Evolutionary conservation across 2,888 invertebrate species (phyloP).

Genomic region (Thera obeliscata): DNA sequence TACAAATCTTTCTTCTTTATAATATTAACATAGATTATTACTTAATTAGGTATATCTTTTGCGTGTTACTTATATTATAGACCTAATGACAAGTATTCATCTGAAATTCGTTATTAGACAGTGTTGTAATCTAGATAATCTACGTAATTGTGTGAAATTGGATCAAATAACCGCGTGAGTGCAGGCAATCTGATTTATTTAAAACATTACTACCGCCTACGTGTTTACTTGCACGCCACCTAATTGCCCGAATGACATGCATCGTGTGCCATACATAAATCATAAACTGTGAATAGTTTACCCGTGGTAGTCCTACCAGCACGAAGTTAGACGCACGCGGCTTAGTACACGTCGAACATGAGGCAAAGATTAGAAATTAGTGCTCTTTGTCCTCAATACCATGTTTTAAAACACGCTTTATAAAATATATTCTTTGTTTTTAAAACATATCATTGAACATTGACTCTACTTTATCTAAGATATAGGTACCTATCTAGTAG

Average conservation of each 20-base stretch:
- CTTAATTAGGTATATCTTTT: no score
- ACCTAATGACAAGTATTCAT: no score
- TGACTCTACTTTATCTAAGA: no score
- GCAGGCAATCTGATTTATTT: conserved; percentile 23
- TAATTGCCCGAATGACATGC: conserved; percentile 30
- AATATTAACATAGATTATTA: no score
- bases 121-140: conserved; percentile 7
- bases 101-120: background rate
- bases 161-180: conserved; percentile 18
- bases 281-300: conserved; percentile 11
- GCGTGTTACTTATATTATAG: no score
- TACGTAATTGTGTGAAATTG: conserved; percentile 13
- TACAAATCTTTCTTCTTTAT: no score
- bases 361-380: background rate
- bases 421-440: no score
- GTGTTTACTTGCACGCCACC: conserved; percentile 20
- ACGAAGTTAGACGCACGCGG: background rate
- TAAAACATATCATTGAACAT: no score
- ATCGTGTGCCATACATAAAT: conserved; percentile 24
- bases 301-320: conserved; percentile 1
- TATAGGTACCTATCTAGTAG: no score
- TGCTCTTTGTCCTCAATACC: background rate
- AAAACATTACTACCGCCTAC: conserved; percentile 15
- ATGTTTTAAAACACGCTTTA: no score
- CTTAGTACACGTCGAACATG: background rate